Percentiles rank a stretch among this genome's conserved stretches.
phyloP scores from a whole-genome alignment of 2,113 vertebrate species.

The Hippocampus barbouri region DNA sequence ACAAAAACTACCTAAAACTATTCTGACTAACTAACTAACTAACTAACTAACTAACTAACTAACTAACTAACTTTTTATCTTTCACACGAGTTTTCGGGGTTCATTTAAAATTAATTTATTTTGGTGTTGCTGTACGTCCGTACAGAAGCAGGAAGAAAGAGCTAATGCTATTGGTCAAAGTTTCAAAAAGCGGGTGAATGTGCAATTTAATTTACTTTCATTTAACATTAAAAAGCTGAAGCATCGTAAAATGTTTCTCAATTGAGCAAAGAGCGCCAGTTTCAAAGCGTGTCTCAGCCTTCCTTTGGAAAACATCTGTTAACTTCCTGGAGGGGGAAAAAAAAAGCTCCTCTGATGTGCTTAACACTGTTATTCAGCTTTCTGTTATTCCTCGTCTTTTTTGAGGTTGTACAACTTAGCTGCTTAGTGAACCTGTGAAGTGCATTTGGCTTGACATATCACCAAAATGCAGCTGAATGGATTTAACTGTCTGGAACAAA shows the following conservation, averaged over 20 bases:
- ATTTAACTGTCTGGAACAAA: slow-evolving; percentile 56
- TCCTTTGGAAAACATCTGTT: slow-evolving; percentile 28
- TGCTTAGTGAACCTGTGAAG: slow-evolving; percentile 35
- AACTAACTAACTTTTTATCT: too few species aligned
- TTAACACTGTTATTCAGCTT: slow-evolving; percentile 11
- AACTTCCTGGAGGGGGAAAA: neutral
- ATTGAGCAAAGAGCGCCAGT: neutral
- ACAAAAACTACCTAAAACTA: too few species aligned
- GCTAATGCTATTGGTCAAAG: neutral
- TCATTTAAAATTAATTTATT: too few species aligned
- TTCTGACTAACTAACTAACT: too few species aligned
- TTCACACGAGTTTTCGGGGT: too few species aligned
- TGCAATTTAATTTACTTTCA: neutral
- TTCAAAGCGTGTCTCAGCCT: neutral
- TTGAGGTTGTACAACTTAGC: slow-evolving; percentile 34
- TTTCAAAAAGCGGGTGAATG: neutral
- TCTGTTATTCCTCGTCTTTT: slow-evolving; percentile 6
- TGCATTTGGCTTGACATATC: slow-evolving; percentile 39
- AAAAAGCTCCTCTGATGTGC: slow-evolving; percentile 4
- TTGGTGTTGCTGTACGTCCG: too few species aligned
- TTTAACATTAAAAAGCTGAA: neutral
- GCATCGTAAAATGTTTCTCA: neutral
- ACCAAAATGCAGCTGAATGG: slow-evolving; percentile 46
- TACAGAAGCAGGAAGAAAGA: neutral
- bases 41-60: too few species aligned